Conservation (phyloP, 2,888 invertebrate genomes). For the Latheticus oryzae region DNA sequence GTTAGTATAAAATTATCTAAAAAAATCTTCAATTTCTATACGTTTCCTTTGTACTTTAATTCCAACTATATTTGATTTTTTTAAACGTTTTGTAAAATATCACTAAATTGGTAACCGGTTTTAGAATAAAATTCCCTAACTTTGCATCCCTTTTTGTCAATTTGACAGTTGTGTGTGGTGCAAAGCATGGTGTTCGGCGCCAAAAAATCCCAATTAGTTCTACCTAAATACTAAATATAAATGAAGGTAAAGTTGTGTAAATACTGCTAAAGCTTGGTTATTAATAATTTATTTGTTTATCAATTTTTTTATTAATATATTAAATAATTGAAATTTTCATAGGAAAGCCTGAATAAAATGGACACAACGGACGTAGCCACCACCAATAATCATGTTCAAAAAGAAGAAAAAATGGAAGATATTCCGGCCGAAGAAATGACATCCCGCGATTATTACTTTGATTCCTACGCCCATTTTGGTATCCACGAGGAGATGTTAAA, state of each 20-base stretch:
- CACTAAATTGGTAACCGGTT: conserved; percentile 3
- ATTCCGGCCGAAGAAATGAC: conserved; percentile 96
- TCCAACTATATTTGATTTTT: conserved; percentile 9
- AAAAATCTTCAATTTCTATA: not conserved
- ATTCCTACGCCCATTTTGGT: conserved; percentile 99
- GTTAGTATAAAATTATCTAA: conserved; percentile 36
- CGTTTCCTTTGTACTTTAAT: not conserved
- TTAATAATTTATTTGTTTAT: conserved; percentile 4
- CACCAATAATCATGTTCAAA: conserved; percentile 54
- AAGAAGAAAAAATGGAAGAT: conserved; percentile 62
- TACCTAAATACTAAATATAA: no score
- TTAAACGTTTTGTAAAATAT: conserved; percentile 23
- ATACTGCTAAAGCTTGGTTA: not conserved
- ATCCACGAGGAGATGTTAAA: conserved; percentile 99
- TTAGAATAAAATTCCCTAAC: conserved; percentile 11
- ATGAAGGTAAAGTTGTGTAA: conserved; percentile 18
- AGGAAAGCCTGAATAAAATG: conserved; percentile 40
- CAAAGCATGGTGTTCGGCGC: conserved; percentile 27
- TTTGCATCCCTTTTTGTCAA: conserved; percentile 14
- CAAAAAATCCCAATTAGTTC: conserved; percentile 7
- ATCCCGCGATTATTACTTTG: conserved; percentile 99
- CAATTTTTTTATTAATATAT: conserved; percentile 8
- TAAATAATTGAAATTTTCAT: not conserved
- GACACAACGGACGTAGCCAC: conserved; percentile 68
- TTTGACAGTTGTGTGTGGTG: conserved; percentile 20